phyloP scores from a whole-genome alignment of 2,797 vertebrate genomes.

The Carduelis carduelis region DNA sequence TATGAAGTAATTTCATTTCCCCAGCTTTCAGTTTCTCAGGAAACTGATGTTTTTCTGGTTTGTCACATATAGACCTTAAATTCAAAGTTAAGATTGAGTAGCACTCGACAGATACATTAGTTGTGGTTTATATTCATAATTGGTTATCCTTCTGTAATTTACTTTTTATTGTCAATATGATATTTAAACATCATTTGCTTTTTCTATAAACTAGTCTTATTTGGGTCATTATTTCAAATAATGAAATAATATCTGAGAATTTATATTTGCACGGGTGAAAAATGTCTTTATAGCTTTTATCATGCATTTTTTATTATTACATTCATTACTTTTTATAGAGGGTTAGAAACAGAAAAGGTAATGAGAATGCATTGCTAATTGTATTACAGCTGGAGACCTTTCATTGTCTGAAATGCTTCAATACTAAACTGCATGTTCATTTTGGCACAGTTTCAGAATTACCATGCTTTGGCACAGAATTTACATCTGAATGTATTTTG shows the following conservation, averaged over 20 bases:
- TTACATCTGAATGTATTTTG: not conserved
- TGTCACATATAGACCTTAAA: not conserved
- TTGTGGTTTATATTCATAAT: not conserved
- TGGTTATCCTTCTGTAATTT: not conserved
- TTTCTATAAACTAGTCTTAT: not conserved
- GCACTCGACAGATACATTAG: not conserved
- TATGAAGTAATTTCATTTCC: not conserved
- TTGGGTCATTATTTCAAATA: not conserved
- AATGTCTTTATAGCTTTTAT: not conserved
- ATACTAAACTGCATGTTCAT: not conserved
- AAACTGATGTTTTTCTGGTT: not conserved
- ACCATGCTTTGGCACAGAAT: not conserved
- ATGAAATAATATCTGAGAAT: not conserved
- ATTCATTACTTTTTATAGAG: not conserved
- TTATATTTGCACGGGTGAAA: not conserved
- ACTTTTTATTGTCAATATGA: not conserved
- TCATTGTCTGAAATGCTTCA: not conserved
- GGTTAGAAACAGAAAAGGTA: not conserved
- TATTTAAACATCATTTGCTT: not conserved
- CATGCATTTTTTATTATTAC: not conserved
- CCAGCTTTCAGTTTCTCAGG: not conserved
- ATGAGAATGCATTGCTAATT: not conserved
- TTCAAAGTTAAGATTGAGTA: not conserved
- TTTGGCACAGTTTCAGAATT: conserved; percentile 1
- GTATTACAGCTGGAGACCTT: not conserved